Evolutionary conservation across 2,888 invertebrate genomes (phyloP).

Genomic region (Protonemura montana): DNA sequence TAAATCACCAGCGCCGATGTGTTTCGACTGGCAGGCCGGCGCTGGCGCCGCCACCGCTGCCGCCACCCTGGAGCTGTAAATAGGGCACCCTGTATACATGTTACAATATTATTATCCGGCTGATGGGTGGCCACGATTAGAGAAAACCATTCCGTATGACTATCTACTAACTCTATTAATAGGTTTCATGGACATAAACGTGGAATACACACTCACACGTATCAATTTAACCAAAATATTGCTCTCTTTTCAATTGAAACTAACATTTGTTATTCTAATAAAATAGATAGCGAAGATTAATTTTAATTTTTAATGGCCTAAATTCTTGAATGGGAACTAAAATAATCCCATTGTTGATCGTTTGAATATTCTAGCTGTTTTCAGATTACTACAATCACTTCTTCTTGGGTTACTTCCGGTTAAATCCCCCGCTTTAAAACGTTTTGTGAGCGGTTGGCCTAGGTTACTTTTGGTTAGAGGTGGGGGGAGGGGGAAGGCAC

Average conservation of each 20-base stretch:
- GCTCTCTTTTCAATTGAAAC: background rate
- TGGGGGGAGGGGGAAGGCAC: background rate
- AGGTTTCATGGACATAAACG: background rate
- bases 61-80: background rate
- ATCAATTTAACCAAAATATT: background rate
- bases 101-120: background rate
- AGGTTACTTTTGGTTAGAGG: background rate
- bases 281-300: no score
- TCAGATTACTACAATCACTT: background rate
- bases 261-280: background rate
- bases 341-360: background rate
- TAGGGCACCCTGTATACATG: background rate
- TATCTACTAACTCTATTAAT: background rate
- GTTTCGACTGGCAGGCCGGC: background rate
- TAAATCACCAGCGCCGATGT: background rate
- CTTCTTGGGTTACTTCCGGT: background rate
- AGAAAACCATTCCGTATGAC: background rate
- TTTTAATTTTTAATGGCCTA: no score
- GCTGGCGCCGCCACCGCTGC: background rate
- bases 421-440: background rate
- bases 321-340: no score
- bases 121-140: background rate
- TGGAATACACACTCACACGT: background rate
- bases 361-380: background rate
- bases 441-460: background rate